Conservation (phyloP, 2,888 invertebrate genomes). For the Clusia tigrina region DNA sequence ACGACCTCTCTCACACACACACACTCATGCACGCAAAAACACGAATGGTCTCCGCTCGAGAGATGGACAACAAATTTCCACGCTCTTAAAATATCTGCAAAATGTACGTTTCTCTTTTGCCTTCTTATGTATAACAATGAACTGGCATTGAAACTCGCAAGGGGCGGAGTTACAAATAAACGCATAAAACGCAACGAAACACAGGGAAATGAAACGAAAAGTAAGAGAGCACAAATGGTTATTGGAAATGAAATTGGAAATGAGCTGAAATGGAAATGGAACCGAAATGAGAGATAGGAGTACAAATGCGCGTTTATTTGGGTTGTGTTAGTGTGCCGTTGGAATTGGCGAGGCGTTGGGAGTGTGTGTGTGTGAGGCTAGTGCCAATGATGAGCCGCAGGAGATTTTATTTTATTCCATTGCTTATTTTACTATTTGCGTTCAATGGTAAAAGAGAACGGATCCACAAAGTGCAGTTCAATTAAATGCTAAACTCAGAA, state of each 20-base stretch:
- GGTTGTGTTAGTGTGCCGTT: conserved; percentile 33
- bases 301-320: conserved; percentile 32
- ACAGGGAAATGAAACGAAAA: not conserved
- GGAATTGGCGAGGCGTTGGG: not conserved
- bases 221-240: too few species aligned
- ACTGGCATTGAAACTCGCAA: conserved; percentile 16
- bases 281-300: conserved; percentile 10
- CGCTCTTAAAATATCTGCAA: not conserved
- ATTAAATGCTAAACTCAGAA: conserved; percentile 6
- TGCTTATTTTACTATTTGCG: too few species aligned
- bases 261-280: conserved; percentile 43
- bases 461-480: not conserved
- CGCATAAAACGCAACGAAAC: not conserved
- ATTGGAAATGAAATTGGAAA: conserved; percentile 40
- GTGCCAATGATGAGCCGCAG: too few species aligned
- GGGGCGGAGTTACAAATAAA: conserved; percentile 1
- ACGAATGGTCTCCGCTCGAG: conserved; percentile 8
- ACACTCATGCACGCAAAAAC: conserved; percentile 22
- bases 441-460: too few species aligned
- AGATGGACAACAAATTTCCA: not conserved
- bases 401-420: not conserved
- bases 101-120: not conserved
- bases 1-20: conserved; percentile 29
- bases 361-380: not conserved
- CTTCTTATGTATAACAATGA: conserved; percentile 1